A percentile compares a stretch with the other conserved stretches of the same genome.
Evolutionary conservation across 2,113 vertebrate species (phyloP).

Genomic region (Ctenodactylus gundi): DNA sequence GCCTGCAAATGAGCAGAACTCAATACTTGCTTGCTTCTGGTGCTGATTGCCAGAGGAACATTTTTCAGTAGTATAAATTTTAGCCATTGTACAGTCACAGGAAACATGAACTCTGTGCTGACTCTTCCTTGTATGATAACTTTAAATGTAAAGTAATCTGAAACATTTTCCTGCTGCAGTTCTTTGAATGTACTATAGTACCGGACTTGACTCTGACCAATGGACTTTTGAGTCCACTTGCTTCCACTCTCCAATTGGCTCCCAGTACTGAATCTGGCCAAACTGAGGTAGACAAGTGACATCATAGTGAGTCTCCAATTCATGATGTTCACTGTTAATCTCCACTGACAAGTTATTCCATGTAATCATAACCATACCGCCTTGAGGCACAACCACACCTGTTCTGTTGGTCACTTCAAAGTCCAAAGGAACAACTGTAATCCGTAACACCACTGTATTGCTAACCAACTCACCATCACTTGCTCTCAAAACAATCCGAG

Average conservation of each 20-base stretch:
- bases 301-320: conserved; percentile 85
- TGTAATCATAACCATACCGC: conserved; percentile 84
- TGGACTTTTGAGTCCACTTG: conserved; percentile 85
- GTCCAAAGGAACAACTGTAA: conserved; percentile 88
- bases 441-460: conserved; percentile 90
- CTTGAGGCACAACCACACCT: conserved; percentile 86
- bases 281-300: conserved; percentile 86
- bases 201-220: conserved; percentile 85
- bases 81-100: conserved; percentile 88
- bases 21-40: conserved; percentile 85
- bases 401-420: conserved; percentile 89
- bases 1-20: conserved; percentile 86
- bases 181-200: conserved; percentile 88
- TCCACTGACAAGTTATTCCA: conserved; percentile 87
- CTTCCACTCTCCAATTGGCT: conserved; percentile 88
- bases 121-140: conserved; percentile 85
- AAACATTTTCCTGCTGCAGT: conserved; percentile 84
- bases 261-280: conserved; percentile 89
- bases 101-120: conserved; percentile 86
- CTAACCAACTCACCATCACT: conserved; percentile 93
- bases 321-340: conserved; percentile 85
- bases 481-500: conserved; percentile 92
- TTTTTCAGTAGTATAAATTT: conserved; percentile 86
- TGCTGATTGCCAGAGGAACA: conserved; percentile 85
- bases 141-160: conserved; percentile 90